phyloP scores from a whole-genome alignment of 1,140 invertebrate species.

The Theocolax elegans region DNA sequence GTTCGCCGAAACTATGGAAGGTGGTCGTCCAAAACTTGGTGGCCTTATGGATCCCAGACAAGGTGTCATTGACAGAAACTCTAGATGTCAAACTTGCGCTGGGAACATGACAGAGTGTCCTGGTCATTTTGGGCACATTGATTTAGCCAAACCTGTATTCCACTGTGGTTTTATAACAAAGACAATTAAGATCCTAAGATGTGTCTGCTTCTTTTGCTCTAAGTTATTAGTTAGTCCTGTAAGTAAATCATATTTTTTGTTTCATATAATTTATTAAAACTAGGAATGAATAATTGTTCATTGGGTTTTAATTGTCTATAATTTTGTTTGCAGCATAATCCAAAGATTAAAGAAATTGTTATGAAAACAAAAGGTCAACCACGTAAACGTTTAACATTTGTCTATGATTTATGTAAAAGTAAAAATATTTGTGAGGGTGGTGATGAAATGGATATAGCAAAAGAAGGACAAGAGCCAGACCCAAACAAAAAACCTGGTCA shows the following conservation, averaged over 20 bases:
- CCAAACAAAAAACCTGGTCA: slow-evolving; percentile 82
- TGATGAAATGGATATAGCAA: slow-evolving; percentile 94
- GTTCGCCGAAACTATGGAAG: slow-evolving; percentile 98
- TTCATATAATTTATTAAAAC: too few species aligned
- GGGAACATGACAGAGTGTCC: slow-evolving; percentile 98
- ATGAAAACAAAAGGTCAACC: slow-evolving; percentile 98
- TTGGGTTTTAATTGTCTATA: not conserved
- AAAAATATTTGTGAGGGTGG: slow-evolving; percentile 99
- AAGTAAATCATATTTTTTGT: slow-evolving; percentile 63
- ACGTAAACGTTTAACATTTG: slow-evolving; percentile 90
- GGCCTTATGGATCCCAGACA: slow-evolving; percentile 99
- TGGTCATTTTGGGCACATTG: slow-evolving; percentile 99
- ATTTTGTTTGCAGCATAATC: slow-evolving; percentile 78
- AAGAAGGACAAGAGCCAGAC: slow-evolving; percentile 73
- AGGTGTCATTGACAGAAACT: slow-evolving; percentile 94
- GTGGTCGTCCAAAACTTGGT: slow-evolving; percentile 95
- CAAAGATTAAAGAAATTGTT: slow-evolving; percentile 97
- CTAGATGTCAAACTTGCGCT: slow-evolving; percentile 97
- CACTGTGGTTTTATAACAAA: slow-evolving; percentile 98
- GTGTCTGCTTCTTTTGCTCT: slow-evolving; percentile 98
- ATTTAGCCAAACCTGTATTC: slow-evolving; percentile 98
- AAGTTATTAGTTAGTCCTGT: slow-evolving; percentile 94
- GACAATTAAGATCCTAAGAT: slow-evolving; percentile 95
- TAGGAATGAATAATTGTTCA: not conserved
- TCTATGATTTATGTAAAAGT: slow-evolving; percentile 98